phyloP scores from a whole-genome alignment of 2,888 invertebrate genomes.

The Pristionchus arcanus region DNA sequence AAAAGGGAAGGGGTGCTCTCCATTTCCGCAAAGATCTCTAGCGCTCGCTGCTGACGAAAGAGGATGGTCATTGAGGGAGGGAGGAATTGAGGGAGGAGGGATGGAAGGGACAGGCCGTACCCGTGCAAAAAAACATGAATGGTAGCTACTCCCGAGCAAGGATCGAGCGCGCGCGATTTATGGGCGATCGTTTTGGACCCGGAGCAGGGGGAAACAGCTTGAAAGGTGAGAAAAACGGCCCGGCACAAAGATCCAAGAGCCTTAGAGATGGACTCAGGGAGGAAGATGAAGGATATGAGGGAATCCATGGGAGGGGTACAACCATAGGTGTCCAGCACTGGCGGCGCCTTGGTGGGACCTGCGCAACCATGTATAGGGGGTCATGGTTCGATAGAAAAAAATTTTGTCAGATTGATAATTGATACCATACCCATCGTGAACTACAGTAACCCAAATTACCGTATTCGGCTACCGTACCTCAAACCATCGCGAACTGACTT shows the following conservation, averaged over 20 bases:
- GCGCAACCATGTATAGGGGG: too few species aligned
- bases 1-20: background rate
- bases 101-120: slow-evolving; percentile 14
- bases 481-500: too few species aligned
- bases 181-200: background rate
- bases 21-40: background rate
- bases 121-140: background rate
- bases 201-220: background rate
- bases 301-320: background rate
- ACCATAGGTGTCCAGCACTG: too few species aligned
- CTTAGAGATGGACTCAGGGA: background rate
- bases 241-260: too few species aligned
- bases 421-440: too few species aligned
- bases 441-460: too few species aligned
- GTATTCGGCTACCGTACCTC: too few species aligned
- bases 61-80: background rate
- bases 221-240: background rate
- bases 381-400: too few species aligned
- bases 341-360: too few species aligned
- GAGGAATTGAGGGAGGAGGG: slow-evolving; percentile 6
- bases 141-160: background rate
- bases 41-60: background rate
- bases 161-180: background rate
- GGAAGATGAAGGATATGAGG: background rate
- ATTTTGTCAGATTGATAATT: too few species aligned